A percentile compares a stretch with the other conserved stretches of the same genome.
These are phyloP conservation scores for Lucinisca nassula DNA, from an alignment of 2,888 invertebrate genomes.

Conservation along the genomic window DNA sequence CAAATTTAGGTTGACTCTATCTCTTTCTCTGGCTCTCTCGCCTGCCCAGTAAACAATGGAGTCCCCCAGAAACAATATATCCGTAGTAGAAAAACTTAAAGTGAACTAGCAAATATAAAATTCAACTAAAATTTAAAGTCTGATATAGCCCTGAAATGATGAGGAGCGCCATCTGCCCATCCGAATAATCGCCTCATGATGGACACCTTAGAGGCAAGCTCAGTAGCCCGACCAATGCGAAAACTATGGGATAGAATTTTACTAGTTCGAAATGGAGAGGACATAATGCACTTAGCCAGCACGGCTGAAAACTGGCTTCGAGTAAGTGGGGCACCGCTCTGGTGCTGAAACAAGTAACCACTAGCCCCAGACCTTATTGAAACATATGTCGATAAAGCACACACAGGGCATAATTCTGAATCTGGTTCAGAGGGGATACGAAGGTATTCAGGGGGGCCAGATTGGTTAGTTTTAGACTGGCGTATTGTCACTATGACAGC, in stretches of 20 bases:
- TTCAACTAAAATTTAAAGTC: not conserved
- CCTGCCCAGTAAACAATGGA: constrained; percentile 17
- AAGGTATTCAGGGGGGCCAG: not conserved
- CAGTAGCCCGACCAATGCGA: constrained; percentile 20
- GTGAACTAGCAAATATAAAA: not conserved
- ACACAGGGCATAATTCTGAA: not conserved
- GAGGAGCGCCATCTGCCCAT: constrained; percentile 20
- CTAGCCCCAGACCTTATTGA: not conserved
- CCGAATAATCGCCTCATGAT: constrained; percentile 1
- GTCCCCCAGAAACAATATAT: constrained; percentile 14
- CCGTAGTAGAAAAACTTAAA: not conserved
- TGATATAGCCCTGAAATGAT: not conserved
- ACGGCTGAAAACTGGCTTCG: not conserved
- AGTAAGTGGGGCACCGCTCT: not conserved
- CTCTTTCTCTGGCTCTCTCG: not conserved
- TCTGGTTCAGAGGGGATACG: not conserved
- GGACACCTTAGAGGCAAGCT: not conserved
- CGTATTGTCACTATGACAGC: not conserved
- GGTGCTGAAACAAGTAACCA: not conserved
- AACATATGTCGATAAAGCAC: not conserved
- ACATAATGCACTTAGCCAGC: not conserved
- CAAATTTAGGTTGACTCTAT: not conserved
- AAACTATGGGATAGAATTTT: constrained; percentile 1
- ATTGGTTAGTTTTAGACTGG: not conserved
- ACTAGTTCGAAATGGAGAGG: not conserved